Evolutionary conservation across 2,797 vertebrate genomes (phyloP).

Genomic region (Cyprinella venusta): DNA sequence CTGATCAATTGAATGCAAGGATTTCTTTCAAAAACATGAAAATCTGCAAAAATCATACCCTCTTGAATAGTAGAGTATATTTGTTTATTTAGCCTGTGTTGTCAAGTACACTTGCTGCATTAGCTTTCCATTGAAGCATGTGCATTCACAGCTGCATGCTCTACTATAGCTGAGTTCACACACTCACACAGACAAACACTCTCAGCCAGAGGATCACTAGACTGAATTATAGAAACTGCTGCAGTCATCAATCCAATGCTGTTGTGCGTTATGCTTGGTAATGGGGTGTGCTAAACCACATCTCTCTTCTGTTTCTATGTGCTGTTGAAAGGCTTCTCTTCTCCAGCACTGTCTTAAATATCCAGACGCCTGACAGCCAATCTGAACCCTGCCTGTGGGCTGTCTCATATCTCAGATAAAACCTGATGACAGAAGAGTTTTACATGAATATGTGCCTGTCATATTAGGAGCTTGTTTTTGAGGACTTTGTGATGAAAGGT

Average conservation of each 20-base stretch:
- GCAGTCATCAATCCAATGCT: constrained; percentile 42
- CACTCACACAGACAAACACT: not conserved
- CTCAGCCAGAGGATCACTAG: not conserved
- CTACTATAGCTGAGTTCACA: constrained; percentile 1
- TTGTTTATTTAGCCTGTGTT: not conserved
- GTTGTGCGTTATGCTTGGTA: not conserved
- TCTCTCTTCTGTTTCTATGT: not conserved
- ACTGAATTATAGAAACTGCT: constrained; percentile 13
- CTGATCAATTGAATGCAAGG: not conserved
- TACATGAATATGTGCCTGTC: not conserved
- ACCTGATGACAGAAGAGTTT: not conserved
- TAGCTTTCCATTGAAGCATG: not conserved
- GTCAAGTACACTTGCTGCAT: not conserved
- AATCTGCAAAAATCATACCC: not conserved
- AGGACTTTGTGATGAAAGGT: constrained; percentile 1
- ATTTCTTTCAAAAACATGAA: not conserved
- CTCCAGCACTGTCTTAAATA: constrained; percentile 18
- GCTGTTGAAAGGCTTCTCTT: constrained; percentile 20
- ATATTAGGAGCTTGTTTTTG: not conserved
- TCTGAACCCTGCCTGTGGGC: not conserved
- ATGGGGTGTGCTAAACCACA: constrained; percentile 12
- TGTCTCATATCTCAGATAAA: not conserved
- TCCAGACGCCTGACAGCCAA: constrained; percentile 7
- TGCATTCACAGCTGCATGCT: not conserved
- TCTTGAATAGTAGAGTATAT: not conserved